Evolutionary conservation across 2,113 vertebrate species (phyloP), one percentile per base, ranked within the genome.

Genomic region (Corydoras maculifer): DNA sequence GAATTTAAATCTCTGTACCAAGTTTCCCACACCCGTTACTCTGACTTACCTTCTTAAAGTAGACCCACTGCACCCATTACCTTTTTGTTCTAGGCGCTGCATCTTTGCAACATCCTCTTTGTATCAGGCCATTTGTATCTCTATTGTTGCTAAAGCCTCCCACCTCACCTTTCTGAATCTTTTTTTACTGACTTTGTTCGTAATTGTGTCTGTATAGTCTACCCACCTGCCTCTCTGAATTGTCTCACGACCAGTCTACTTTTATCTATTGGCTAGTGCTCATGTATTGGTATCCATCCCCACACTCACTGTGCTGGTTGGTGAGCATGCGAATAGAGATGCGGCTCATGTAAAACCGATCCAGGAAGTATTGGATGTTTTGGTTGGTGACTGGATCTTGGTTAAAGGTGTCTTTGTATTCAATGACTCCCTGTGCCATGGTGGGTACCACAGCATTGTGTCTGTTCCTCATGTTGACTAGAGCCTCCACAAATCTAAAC

Each of bases 321-420:
- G 94, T 87, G 58, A 95, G 90, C 93, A 95, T 94, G 62, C 93
- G 92, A 78, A 94, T 95, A 77, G 93, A 95, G 82, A 95, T 94
- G 58, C 93, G 92, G 85, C 91, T 94, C 88, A 94, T 91, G 88
- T 94, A 95, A 86, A 95, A 94, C 68, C 93, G 92, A 77, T 95
- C 93, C 29, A 95, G 87, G 86, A 95, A 95, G 80, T 94, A 94
- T 79, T 94, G 93, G 75, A 94, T 91, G 86, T 94, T 94, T 78
- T 94, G 93, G 87, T 92, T 91, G 70, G 90, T 90, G 43, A 92
- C 88, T 0, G 90, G 83, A 68, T 94, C 93, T 0, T 89, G 90
- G 0, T 87, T 88, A 0, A 90, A 93, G 0, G 89, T 13, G 9
- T 94, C 92, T 74, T 91, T 94, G 84, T 92, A 94, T 78, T 94